A percentile compares a stretch with the other conserved stretches of the same genome.
These are phyloP conservation scores for Brachyhypopomus occidentalis DNA, from an alignment of 2,113 vertebrate genomes.

Conservation along the genomic window DNA sequence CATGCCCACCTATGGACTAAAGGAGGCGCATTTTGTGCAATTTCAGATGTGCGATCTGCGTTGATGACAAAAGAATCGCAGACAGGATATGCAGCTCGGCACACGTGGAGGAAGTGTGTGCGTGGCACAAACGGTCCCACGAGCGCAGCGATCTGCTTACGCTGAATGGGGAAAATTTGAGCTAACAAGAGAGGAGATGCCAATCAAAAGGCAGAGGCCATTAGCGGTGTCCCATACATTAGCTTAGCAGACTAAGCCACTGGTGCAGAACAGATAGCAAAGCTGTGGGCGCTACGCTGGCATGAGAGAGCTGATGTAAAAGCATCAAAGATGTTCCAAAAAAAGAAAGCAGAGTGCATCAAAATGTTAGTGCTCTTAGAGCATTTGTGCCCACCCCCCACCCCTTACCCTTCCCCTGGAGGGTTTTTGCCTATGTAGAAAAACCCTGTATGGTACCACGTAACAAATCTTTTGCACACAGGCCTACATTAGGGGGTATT, in stretches of 20 bases:
- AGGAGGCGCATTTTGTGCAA: neutral
- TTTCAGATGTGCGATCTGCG: neutral
- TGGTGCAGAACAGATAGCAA: conserved; percentile 14
- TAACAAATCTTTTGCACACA: neutral
- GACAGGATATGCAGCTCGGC: neutral
- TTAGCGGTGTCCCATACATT: conserved; percentile 61
- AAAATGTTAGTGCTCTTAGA: conserved; percentile 1
- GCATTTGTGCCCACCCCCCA: neutral
- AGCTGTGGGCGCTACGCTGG: conserved; percentile 21
- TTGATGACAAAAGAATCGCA: neutral
- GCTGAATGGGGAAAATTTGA: conserved; percentile 15
- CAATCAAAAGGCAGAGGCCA: conserved; percentile 55
- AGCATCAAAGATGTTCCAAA: neutral
- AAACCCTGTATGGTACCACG: neutral
- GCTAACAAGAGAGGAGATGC: conserved; percentile 10
- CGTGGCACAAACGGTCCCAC: neutral
- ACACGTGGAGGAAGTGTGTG: neutral
- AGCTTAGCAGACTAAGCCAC: conserved; percentile 54
- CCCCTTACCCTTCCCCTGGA: neutral
- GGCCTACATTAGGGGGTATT: neutral
- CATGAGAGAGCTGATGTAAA: conserved; percentile 50
- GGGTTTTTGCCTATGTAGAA: neutral
- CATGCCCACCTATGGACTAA: conserved; percentile 1
- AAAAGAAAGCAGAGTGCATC: neutral
- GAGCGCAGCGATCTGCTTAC: neutral